Conservation (phyloP, 2,113 vertebrate species). For the Balaeniceps rex region DNA sequence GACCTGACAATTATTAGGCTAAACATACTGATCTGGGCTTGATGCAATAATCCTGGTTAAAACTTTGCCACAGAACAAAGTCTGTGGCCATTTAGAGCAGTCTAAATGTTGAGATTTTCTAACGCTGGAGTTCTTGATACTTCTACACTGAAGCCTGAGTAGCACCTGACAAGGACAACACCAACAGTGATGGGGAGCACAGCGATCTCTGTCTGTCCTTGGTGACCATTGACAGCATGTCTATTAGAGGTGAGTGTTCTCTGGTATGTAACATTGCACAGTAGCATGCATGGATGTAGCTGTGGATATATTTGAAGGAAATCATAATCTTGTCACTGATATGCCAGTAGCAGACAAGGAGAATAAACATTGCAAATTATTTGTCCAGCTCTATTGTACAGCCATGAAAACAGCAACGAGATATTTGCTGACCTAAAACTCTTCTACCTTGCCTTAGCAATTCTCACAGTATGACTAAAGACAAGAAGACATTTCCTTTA, state of each 20-base stretch:
- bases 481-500: neutral
- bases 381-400: neutral
- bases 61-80: neutral
- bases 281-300: neutral
- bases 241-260: neutral
- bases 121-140: neutral
- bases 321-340: neutral
- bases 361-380: neutral
- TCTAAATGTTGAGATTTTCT: neutral
- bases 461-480: neutral
- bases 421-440: neutral
- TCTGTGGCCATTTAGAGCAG: neutral
- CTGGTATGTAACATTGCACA: neutral
- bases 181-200: neutral
- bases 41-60: neutral
- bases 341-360: neutral
- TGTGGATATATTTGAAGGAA: neutral
- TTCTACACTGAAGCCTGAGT: neutral
- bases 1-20: neutral
- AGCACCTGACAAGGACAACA: neutral
- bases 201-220: fast-evolving
- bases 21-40: neutral
- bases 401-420: neutral
- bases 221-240: neutral
- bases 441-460: neutral